phyloP scores from a whole-genome alignment of 2,797 vertebrate genomes.

The Myotis pilosus region DNA sequence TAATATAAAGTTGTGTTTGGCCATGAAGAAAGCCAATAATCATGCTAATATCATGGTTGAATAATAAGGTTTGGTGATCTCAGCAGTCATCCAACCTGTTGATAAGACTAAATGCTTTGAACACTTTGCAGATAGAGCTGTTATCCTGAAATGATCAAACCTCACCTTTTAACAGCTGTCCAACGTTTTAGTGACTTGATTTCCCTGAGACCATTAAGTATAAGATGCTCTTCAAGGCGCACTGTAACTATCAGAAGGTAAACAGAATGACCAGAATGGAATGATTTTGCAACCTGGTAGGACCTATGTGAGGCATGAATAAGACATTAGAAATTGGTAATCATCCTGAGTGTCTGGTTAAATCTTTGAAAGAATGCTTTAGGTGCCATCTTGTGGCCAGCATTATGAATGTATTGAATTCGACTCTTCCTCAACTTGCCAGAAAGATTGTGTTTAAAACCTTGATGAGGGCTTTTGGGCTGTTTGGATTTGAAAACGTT shows the following conservation, averaged over 20 bases:
- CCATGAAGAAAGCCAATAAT: neutral
- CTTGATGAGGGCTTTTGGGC: neutral
- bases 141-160: neutral
- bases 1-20: neutral
- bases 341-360: neutral
- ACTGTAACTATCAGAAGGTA: neutral
- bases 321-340: neutral
- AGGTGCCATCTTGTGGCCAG: conserved; percentile 65
- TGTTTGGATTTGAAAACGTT: neutral
- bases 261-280: neutral
- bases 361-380: conserved; percentile 38
- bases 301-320: neutral
- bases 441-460: neutral
- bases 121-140: neutral
- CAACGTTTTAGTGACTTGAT: neutral
- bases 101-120: neutral
- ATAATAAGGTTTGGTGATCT: neutral
- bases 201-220: neutral
- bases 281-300: neutral
- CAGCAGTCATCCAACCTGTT: neutral
- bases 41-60: neutral
- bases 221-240: neutral
- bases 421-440: neutral
- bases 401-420: neutral
- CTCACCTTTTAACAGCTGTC: neutral